A percentile compares a stretch with the other conserved stretches of the same genome.
phyloP scores from a whole-genome alignment of 2,888 invertebrate genomes.

The Scaptomyza flava region DNA sequence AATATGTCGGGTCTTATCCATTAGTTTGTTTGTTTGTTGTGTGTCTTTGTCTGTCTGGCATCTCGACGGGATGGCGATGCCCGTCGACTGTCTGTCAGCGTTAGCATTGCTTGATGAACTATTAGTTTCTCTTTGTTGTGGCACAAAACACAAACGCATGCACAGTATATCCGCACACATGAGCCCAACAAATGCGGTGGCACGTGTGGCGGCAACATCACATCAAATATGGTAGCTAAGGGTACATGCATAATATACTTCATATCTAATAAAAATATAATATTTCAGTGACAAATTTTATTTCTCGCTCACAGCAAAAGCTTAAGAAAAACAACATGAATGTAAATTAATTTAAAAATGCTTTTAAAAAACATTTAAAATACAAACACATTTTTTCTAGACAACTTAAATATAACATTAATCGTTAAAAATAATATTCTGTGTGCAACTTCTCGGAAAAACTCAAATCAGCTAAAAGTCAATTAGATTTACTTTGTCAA shows the following conservation, averaged over 20 bases:
- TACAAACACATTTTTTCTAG: too few species aligned
- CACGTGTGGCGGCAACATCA: constrained; percentile 65
- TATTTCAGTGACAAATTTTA: constrained; percentile 19
- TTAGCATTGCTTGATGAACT: constrained; percentile 67
- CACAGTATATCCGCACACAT: too few species aligned
- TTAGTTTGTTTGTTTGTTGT: constrained; percentile 30
- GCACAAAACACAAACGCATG: constrained; percentile 7
- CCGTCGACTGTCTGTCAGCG: constrained; percentile 66
- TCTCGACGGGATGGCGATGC: constrained; percentile 45
- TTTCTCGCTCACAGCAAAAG: too few species aligned
- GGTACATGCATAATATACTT: constrained; percentile 36
- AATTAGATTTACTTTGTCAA: too few species aligned
- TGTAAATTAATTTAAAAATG: too few species aligned
- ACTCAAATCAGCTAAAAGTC: too few species aligned
- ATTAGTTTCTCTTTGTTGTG: constrained; percentile 60
- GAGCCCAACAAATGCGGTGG: constrained; percentile 57
- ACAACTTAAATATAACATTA: too few species aligned
- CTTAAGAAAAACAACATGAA: too few species aligned
- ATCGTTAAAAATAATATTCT: too few species aligned
- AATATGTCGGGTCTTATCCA: constrained; percentile 34
- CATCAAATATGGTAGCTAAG: constrained; percentile 50
- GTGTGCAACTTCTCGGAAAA: too few species aligned
- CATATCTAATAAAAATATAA: constrained; percentile 1
- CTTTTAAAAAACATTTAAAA: too few species aligned
- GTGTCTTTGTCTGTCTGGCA: constrained; percentile 55